phyloP scores from a whole-genome alignment of 2,797 vertebrate genomes.

The Ispidina picta region DNA sequence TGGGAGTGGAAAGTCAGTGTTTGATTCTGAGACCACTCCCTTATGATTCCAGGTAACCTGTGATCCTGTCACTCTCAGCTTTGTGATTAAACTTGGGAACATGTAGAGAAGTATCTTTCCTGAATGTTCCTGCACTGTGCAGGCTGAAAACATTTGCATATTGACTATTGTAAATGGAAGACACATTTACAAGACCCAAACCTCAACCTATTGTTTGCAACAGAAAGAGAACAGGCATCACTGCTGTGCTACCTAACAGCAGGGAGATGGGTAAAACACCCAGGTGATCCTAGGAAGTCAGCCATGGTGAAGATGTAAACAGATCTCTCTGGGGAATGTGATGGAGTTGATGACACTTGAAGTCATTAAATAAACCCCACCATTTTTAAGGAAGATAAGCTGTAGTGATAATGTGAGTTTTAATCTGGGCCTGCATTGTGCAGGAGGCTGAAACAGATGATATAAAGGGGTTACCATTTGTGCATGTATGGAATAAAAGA shows the following conservation, averaged over 20 bases:
- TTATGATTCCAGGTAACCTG: background rate
- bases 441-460: background rate
- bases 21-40: background rate
- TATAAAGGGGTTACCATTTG: background rate
- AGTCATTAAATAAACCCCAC: background rate
- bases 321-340: background rate
- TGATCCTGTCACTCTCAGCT: background rate
- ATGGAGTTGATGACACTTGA: background rate
- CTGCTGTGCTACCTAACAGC: background rate
- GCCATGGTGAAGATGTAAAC: background rate
- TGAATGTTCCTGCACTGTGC: background rate
- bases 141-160: background rate
- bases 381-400: background rate
- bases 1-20: background rate
- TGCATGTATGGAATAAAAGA: background rate
- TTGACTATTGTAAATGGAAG: background rate
- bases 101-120: background rate
- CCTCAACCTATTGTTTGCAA: background rate
- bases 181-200: background rate
- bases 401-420: background rate
- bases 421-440: background rate
- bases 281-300: background rate
- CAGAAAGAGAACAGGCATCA: background rate
- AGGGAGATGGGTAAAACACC: background rate
- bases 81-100: background rate